A percentile compares a stretch with the other conserved stretches of the same genome.
Evolutionary conservation across 2,888 invertebrate species (phyloP).

Genomic region (Andrena praecox): DNA sequence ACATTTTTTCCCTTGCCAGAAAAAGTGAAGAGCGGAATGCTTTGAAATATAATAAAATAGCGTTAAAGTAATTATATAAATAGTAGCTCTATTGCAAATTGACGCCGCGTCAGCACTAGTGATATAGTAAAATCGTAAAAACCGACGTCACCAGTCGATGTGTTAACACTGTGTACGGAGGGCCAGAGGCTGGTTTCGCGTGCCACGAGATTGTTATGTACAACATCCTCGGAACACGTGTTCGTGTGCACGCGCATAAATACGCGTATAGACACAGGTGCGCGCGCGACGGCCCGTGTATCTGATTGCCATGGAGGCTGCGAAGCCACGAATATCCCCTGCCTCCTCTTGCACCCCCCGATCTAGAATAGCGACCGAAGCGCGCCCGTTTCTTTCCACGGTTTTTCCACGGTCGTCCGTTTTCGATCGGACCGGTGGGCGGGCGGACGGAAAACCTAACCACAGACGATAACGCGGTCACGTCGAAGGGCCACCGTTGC

Average conservation of each 20-base stretch:
- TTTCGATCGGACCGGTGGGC: conserved; percentile 9
- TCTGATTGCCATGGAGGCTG: background rate
- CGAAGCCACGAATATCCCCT: background rate
- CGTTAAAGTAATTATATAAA: too few relatives aligned
- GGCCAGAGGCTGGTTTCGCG: background rate
- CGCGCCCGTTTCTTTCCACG: background rate
- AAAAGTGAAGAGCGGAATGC: too few relatives aligned
- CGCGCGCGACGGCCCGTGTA: background rate
- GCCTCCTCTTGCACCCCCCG: background rate
- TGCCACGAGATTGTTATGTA: conserved; percentile 21
- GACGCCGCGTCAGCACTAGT: too few relatives aligned
- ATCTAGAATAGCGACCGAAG: too few relatives aligned
- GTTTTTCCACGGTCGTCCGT: background rate
- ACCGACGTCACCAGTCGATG: background rate
- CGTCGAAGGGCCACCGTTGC: conserved; percentile 18
- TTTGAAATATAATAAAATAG: too few relatives aligned
- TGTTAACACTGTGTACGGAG: conserved; percentile 15
- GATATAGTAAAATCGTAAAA: too few relatives aligned
- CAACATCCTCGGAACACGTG: conserved; percentile 7
- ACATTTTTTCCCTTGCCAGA: too few relatives aligned
- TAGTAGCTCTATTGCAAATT: too few relatives aligned
- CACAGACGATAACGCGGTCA: conserved; percentile 40
- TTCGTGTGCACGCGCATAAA: conserved; percentile 29
- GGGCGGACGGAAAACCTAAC: conserved; percentile 26
- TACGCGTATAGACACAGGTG: conserved; percentile 35